Base-by-base conservation (phyloP, 2,113 vertebrate genomes). In the Rhipidura dahli region DNA sequence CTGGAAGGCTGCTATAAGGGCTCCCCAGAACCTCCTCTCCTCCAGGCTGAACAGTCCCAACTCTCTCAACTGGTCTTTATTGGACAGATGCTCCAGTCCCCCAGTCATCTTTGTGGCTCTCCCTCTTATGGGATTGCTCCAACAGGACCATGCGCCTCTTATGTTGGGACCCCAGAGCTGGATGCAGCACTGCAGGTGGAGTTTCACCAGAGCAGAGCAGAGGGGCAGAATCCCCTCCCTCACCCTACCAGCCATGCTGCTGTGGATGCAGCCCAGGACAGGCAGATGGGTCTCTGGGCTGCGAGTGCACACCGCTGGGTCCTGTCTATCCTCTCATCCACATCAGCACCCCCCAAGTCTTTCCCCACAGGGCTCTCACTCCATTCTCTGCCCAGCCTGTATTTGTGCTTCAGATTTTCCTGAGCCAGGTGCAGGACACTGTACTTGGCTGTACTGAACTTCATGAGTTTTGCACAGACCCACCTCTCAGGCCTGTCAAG, bases 181-280 rank as follows among this genome's bases (percentile, higher is more conserved):
- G 44, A 53, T 47, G 45, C 53, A 68, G n/a, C 53, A 8, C 28
- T 45, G 33, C 19, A 66, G 6, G 16, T 60, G 20, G 6, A 3
- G 7, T 53, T 2, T 45, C 30, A 26, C 12, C 13, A 66, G 7
- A 10, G 40, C 24, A 53, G 23, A 56, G 33, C 10, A 53, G 15
- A 60, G 24, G 16, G 13, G 16, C 13, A 68, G 39, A 75, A 60
- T 53, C 6, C n/a, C 9, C 24, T 60, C n/a, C 28, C 53, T 60
- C 0, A 1, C 5, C 24, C n/a, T 75, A 33, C 28, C 5, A 4
- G 4, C 37, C 50, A 57, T 0, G 0, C 18, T 66, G 45, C 30
- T 82, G 21, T 66, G 24, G 9, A 39, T 37, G 45, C 16, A 47
- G 33, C 23, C 33, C 28, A 53, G 30, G 30, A 53, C 5, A 40